Conservation (phyloP, 1,140 invertebrate species). For the Drosophila pseudoananassae region DNA sequence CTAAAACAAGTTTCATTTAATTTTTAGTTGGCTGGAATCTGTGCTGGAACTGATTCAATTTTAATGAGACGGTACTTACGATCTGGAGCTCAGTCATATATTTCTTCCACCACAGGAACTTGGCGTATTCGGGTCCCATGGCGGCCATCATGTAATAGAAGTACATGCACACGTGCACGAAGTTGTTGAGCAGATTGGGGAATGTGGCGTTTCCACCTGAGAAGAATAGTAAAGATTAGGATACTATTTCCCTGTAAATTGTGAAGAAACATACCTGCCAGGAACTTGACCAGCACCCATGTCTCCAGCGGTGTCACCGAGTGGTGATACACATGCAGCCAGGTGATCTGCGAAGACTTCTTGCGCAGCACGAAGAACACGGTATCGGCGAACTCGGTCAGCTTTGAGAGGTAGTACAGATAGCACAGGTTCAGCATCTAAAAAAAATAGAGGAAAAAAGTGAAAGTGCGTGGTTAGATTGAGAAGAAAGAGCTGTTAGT, state of each 20-base stretch:
- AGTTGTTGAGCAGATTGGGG: constrained; percentile 95
- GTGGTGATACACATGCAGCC: constrained; percentile 97
- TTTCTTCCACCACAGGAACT: constrained; percentile 98
- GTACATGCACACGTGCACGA: constrained; percentile 98
- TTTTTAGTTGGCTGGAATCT: constrained; percentile 26
- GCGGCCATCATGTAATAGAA: constrained; percentile 96
- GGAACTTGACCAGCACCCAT: constrained; percentile 97
- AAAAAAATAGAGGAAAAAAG: background rate
- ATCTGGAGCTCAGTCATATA: constrained; percentile 95
- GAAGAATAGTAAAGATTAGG: no score
- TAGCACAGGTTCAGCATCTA: constrained; percentile 97
- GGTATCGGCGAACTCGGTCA: constrained; percentile 98
- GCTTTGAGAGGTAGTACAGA: constrained; percentile 99
- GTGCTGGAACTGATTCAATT: constrained; percentile 62
- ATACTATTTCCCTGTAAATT: background rate
- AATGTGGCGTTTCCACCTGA: constrained; percentile 95
- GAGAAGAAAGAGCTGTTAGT: constrained; percentile 1
- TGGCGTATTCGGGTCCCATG: constrained; percentile 95
- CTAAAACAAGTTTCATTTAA: constrained; percentile 67
- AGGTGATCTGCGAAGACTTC: constrained; percentile 96
- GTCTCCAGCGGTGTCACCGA: constrained; percentile 96
- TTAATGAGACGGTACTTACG: constrained; percentile 86
- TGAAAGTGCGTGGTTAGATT: background rate
- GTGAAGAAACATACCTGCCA: constrained; percentile 88
- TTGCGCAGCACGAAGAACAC: constrained; percentile 96